Conservation (phyloP, 2,888 invertebrate species). For the Himalopsyche japonica region DNA sequence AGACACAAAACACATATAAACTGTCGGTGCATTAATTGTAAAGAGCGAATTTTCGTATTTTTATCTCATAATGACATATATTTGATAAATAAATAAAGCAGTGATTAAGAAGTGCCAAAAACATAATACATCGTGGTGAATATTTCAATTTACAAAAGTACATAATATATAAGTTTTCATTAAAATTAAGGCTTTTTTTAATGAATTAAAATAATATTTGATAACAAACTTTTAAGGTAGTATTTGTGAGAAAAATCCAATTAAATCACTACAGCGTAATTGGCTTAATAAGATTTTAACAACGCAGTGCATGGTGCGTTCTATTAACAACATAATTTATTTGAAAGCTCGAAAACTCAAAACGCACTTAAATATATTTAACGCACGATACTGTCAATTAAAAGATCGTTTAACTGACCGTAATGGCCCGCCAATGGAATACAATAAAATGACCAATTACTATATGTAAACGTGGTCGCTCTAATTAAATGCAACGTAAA, state of each 20-base stretch:
- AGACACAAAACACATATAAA: too few species aligned
- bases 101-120: too few species aligned
- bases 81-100: too few species aligned
- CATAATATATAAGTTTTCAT: too few species aligned
- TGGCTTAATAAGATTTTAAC: not conserved
- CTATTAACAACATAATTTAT: not conserved
- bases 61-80: too few species aligned
- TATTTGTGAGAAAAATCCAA: not conserved
- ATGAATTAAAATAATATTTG: too few species aligned
- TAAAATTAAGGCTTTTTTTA: too few species aligned
- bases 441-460: conserved; percentile 38
- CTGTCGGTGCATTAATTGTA: too few species aligned
- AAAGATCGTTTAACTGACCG: conserved; percentile 28
- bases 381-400: conserved; percentile 26
- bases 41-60: too few species aligned
- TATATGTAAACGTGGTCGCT: conserved; percentile 18
- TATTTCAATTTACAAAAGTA: too few species aligned
- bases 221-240: too few species aligned
- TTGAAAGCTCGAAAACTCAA: not conserved
- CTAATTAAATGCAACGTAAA: conserved; percentile 28
- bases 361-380: conserved; percentile 13
- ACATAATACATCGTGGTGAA: too few species aligned
- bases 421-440: conserved; percentile 15
- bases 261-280: not conserved
- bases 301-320: not conserved